Evolutionary conservation across 2,113 vertebrate genomes (phyloP), one percentile per base, ranked within the genome.

Genomic region (Aythya baeri): DNA sequence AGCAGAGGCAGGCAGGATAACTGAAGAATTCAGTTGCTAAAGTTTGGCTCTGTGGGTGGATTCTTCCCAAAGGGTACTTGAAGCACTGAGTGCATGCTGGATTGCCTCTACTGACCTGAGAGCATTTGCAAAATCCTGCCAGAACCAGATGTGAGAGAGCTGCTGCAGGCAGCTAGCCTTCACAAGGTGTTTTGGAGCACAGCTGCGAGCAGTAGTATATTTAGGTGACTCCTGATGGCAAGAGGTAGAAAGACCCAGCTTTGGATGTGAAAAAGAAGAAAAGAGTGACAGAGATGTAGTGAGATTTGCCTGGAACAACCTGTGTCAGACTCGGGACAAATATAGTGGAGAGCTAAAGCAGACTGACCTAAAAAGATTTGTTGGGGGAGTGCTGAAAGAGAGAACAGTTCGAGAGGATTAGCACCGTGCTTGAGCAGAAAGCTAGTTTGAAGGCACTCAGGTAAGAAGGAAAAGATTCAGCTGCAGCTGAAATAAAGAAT

Each of bases 221-320:
- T 71, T 54, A 50, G 27, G 14, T 36, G 70, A 63, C 17, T 87
- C 27, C 29, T 41, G 31, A 4, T 55, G 22, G 84, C 18, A 75
- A 29, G 1, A 66, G 43, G 49, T 34, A 79, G 59, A 71, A 95
- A 43, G 57, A 67, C 12, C 1, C 43, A 59, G 20, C 41, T 88
- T 50, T 34, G 3, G 25, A 83, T 21, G 43, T 44, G 44, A 58
- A 85, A 91, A 93, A 78, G 34, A 54, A 54, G 36, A 43, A 75
- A 68, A 68, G 31, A 62, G 23, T 54, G 38, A n/a, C 83, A 83
- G 44, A 76, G 50, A 74, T 74, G 66, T 81, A 77, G 61, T 41
- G 17, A 86, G 86, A 93, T 80, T 95, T 90, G 44, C 70, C 57
- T 78, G 36, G 61, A 87, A 89, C 52, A 63, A 89, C 49, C 66